Percentiles rank a stretch among this genome's conserved stretches.
phyloP scores from a whole-genome alignment of 2,888 invertebrate genomes.

The Oscheius sp. region DNA sequence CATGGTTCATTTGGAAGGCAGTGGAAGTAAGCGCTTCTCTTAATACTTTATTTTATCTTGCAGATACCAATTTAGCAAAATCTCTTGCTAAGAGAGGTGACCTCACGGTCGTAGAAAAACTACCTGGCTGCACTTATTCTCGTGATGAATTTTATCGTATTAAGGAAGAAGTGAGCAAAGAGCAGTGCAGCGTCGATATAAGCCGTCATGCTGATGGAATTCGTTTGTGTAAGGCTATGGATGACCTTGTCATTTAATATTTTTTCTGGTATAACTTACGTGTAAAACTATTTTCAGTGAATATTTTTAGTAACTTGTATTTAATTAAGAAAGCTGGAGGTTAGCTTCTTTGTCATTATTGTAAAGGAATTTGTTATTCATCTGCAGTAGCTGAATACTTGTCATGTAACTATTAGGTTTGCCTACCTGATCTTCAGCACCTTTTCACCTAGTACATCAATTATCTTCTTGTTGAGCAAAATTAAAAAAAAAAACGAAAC shows the following conservation, averaged over 20 bases:
- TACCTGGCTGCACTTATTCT: background rate
- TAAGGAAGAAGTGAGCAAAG: background rate
- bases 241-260: background rate
- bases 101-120: background rate
- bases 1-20: constrained; percentile 17
- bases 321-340: no score
- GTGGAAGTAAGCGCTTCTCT: background rate
- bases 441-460: no score
- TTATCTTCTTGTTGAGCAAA: no score
- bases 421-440: no score
- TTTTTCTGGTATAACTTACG: no score
- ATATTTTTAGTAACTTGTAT: no score
- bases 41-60: background rate
- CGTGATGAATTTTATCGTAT: constrained; percentile 2
- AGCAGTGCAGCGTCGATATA: background rate
- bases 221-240: background rate
- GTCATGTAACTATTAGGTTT: no score
- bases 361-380: no score
- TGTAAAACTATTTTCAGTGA: no score
- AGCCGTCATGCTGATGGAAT: background rate
- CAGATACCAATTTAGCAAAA: constrained; percentile 11
- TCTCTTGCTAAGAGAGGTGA: constrained; percentile 17
- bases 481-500: no score
- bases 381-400: no score
- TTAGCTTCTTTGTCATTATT: no score